Conservation (phyloP, 2,797 vertebrate genomes). For the Zenarchopterus dispar region DNA sequence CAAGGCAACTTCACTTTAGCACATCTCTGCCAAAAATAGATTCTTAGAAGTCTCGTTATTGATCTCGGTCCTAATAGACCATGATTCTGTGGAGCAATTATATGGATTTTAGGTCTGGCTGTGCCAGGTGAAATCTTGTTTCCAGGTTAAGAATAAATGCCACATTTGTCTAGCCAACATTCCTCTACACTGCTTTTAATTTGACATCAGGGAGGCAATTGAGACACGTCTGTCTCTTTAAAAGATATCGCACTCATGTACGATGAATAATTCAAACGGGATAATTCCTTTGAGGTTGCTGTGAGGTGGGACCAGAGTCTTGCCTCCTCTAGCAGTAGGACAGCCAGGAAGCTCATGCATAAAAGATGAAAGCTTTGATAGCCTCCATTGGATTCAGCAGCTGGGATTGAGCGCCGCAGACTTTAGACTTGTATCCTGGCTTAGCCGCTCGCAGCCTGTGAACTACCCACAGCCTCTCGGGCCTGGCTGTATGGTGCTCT, state of each 20-base stretch:
- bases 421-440: slow-evolving; percentile 56
- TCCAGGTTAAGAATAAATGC: slow-evolving; percentile 25
- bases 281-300: slow-evolving; percentile 72
- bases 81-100: slow-evolving; percentile 16
- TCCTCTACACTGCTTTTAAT: slow-evolving; percentile 51
- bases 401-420: slow-evolving; percentile 46
- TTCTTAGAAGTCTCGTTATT: slow-evolving; percentile 17
- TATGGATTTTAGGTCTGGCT: slow-evolving; percentile 26
- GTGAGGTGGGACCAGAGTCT: slow-evolving; percentile 74
- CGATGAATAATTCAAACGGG: slow-evolving; percentile 78
- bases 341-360: slow-evolving; percentile 90
- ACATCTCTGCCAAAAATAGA: slow-evolving; percentile 27
- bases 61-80: slow-evolving; percentile 20
- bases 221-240: slow-evolving; percentile 69
- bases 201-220: slow-evolving; percentile 56
- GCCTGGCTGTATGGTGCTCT: slow-evolving; percentile 53
- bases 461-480: slow-evolving; percentile 61
- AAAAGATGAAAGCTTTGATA: slow-evolving; percentile 94
- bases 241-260: slow-evolving; percentile 74
- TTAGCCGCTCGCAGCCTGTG: slow-evolving; percentile 53
- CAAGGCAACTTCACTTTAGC: slow-evolving; percentile 12
- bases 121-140: slow-evolving; percentile 27
- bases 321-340: slow-evolving; percentile 81
- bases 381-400: slow-evolving; percentile 77
- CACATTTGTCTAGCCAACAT: slow-evolving; percentile 20